Evolutionary conservation across 2,797 vertebrate species (phyloP).

Genomic region (Brotula barbata): DNA sequence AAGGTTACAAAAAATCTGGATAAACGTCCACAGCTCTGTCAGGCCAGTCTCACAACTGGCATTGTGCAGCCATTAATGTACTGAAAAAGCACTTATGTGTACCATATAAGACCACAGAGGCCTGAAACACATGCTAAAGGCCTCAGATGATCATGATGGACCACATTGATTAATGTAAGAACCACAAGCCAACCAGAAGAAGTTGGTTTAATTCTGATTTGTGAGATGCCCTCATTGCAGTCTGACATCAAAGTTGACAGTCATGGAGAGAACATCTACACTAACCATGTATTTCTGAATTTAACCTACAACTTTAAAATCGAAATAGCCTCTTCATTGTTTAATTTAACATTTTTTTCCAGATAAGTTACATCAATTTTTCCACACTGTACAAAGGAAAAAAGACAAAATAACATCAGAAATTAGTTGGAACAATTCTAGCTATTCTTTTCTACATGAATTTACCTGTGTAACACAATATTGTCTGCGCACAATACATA

Average conservation of each 20-base stretch:
- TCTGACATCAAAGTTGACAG: slow-evolving; percentile 14
- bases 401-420: no score
- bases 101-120: slow-evolving; percentile 18
- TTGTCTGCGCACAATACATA: no score
- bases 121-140: slow-evolving; percentile 19
- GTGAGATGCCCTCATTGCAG: slow-evolving; percentile 11
- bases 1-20: slow-evolving; percentile 11
- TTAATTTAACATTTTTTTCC: no score
- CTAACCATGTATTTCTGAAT: slow-evolving; percentile 9
- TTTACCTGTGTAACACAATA: no score
- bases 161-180: slow-evolving; percentile 35
- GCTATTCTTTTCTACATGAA: no score
- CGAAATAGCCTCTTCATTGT: no score
- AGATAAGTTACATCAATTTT: no score
- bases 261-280: neutral
- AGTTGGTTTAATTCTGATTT: slow-evolving; percentile 39
- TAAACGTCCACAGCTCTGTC: neutral
- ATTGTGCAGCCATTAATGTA: neutral
- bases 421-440: no score
- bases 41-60: neutral
- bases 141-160: slow-evolving; percentile 36
- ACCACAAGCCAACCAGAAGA: slow-evolving; percentile 34
- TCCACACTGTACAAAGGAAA: no score
- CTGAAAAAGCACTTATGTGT: slow-evolving; percentile 19
- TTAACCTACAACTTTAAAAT: no score